Conservation (phyloP, 1,140 invertebrate genomes). For the Pseudomyrmex sp. region DNA sequence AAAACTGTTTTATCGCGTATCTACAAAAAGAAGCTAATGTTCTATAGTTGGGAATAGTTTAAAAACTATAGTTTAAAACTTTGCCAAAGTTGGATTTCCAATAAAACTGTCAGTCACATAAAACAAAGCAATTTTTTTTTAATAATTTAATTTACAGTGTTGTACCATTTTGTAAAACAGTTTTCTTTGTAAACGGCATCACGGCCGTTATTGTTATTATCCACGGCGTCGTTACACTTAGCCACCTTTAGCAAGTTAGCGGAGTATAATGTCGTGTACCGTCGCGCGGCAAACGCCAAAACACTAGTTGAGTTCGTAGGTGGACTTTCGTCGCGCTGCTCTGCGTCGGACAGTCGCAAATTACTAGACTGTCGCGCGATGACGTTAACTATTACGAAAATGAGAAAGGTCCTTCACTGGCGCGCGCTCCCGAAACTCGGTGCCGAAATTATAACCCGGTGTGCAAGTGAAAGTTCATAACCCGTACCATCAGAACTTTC, state of each 20-base stretch:
- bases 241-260: constrained; percentile 55
- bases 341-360: constrained; percentile 62
- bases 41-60: too few relatives aligned
- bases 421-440: constrained; percentile 50
- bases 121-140: not conserved
- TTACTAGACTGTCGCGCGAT: constrained; percentile 54
- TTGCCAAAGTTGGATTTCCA: not conserved
- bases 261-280: constrained; percentile 43
- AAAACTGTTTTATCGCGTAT: not conserved
- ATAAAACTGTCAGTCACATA: constrained; percentile 13
- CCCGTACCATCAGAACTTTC: constrained; percentile 27
- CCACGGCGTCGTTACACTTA: constrained; percentile 53
- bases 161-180: constrained; percentile 39
- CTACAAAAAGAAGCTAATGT: not conserved
- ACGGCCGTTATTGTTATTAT: constrained; percentile 49
- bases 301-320: constrained; percentile 49
- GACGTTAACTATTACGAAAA: constrained; percentile 62
- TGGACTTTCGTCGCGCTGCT: constrained; percentile 43
- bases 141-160: constrained; percentile 1
- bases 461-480: constrained; percentile 52
- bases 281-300: constrained; percentile 49
- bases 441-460: constrained; percentile 39
- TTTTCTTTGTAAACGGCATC: constrained; percentile 35
- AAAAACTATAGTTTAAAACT: not conserved
- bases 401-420: constrained; percentile 47